A percentile compares a stretch with the other conserved stretches of the same genome.
phyloP scores from a whole-genome alignment of 2,797 vertebrate genomes.

The Thripadectes ignobilis region DNA sequence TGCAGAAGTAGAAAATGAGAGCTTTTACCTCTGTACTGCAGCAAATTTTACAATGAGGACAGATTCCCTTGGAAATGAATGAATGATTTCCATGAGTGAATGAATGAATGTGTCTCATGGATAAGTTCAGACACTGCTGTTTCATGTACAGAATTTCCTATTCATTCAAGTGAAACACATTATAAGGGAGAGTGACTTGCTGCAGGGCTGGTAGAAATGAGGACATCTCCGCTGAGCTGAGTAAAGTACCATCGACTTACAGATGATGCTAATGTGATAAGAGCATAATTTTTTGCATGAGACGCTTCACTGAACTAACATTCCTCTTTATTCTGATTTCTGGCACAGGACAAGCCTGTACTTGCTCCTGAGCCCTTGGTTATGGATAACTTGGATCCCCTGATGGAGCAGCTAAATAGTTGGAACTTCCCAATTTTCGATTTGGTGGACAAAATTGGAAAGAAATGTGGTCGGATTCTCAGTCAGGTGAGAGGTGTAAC shows the following conservation, averaged over 20 bases:
- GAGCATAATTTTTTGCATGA: neutral
- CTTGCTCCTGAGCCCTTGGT: constrained; percentile 92
- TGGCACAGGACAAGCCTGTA: constrained; percentile 86
- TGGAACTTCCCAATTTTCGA: constrained; percentile 99
- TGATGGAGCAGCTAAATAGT: constrained; percentile 92
- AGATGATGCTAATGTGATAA: neutral
- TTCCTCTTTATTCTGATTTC: constrained; percentile 14
- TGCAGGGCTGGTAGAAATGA: constrained; percentile 41
- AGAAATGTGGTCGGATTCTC: constrained; percentile 92
- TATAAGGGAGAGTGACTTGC: constrained; percentile 14
- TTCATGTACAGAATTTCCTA: neutral
- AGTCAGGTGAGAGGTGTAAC: constrained; percentile 87
- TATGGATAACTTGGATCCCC: constrained; percentile 90
- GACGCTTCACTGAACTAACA: neutral
- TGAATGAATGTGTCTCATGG: neutral
- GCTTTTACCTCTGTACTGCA: neutral
- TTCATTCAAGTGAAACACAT: constrained; percentile 27
- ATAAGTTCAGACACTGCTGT: neutral
- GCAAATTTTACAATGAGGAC: constrained; percentile 20
- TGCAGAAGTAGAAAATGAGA: neutral
- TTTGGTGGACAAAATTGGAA: constrained; percentile 93
- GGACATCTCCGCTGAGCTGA: neutral
- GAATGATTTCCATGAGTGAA: constrained; percentile 27
- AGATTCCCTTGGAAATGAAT: constrained; percentile 10
- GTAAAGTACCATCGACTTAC: neutral